Conservation (phyloP, 1,140 invertebrate genomes). For the Drosophila mayri region DNA sequence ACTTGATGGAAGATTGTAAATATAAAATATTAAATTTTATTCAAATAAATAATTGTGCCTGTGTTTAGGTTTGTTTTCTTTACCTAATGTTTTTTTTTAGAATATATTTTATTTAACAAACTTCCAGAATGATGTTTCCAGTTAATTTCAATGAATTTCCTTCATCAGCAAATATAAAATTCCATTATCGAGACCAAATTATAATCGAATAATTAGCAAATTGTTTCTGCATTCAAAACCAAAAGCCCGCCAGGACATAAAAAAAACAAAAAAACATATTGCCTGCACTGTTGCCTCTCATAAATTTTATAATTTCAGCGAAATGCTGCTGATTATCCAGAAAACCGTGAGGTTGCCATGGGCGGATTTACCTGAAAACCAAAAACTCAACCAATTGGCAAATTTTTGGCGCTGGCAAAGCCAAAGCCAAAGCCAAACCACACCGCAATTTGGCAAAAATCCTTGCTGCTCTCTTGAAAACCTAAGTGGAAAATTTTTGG, state of each 20-base stretch:
- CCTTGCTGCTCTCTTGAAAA: slow-evolving; percentile 7
- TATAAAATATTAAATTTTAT: too few relatives aligned
- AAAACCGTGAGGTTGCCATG: not conserved
- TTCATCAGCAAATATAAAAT: not conserved
- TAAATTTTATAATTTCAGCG: slow-evolving; percentile 1
- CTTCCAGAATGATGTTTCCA: too few relatives aligned
- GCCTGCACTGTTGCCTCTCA: not conserved
- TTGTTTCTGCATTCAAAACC: not conserved
- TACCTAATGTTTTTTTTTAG: too few relatives aligned
- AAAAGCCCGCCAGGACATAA: not conserved
- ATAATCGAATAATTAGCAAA: not conserved
- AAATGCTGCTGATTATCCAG: slow-evolving; percentile 14
- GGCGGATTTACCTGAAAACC: slow-evolving; percentile 16
- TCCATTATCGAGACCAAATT: not conserved
- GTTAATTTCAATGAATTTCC: too few relatives aligned
- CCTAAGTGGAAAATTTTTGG: slow-evolving; percentile 53
- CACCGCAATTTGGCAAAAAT: slow-evolving; percentile 43
- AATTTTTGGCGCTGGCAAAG: slow-evolving; percentile 18
- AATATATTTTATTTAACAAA: too few relatives aligned
- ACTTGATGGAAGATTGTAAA: not conserved
- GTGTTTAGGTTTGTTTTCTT: too few relatives aligned
- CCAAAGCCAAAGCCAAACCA: slow-evolving; percentile 26
- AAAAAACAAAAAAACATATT: too few relatives aligned
- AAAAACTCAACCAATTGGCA: slow-evolving; percentile 36
- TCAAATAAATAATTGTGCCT: too few relatives aligned